Conservation (phyloP, 2,797 vertebrate genomes). For the Premnoplex brunnescens region DNA sequence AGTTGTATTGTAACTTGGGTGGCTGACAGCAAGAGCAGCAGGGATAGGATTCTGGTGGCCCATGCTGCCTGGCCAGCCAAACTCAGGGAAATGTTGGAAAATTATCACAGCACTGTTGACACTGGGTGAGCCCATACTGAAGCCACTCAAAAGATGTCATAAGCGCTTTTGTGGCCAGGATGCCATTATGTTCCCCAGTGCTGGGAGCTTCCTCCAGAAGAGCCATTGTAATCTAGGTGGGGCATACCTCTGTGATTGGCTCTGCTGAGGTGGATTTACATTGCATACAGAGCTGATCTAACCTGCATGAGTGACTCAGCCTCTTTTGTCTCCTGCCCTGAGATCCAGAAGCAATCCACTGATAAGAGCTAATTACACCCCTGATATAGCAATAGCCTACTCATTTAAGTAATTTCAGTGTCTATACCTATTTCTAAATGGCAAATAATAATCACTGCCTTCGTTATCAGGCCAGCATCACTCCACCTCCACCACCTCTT, state of each 20-base stretch:
- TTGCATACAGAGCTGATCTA: neutral
- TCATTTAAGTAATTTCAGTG: neutral
- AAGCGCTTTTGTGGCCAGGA: neutral
- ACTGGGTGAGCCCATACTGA: neutral
- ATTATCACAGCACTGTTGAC: neutral
- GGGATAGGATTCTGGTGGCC: no score
- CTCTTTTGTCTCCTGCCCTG: neutral
- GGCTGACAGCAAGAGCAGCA: neutral
- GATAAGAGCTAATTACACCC: neutral
- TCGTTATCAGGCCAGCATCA: neutral
- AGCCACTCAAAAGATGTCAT: neutral
- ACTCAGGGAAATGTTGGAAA: neutral
- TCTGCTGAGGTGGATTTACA: neutral
- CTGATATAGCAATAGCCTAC: neutral
- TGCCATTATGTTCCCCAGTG: neutral
- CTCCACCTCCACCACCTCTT: neutral
- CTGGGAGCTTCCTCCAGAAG: neutral
- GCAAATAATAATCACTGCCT: neutral
- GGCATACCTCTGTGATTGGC: neutral
- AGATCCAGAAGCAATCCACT: neutral
- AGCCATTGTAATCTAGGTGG: neutral
- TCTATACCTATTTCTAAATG: neutral
- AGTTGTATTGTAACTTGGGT: neutral
- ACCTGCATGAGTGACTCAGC: neutral
- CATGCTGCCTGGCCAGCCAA: accelerated